Conservation (phyloP, 2,888 invertebrate species). For the Dioctria linearis region DNA sequence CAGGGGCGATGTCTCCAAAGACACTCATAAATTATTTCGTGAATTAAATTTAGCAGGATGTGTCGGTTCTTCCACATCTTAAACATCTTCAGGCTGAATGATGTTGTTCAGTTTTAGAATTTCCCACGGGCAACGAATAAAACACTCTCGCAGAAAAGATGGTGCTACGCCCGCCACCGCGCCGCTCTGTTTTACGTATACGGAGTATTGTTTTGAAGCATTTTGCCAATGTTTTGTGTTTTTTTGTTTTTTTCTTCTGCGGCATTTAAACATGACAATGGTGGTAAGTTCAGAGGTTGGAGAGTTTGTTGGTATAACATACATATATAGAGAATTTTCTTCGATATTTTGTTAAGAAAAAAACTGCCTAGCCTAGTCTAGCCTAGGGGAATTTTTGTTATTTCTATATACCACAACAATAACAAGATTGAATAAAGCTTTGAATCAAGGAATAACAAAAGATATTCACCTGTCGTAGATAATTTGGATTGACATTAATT, state of each 20-base stretch:
- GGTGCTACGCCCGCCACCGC: not conserved
- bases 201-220: constrained; percentile 2
- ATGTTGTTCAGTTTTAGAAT: constrained; percentile 40
- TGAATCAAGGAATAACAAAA: not conserved
- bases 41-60: constrained; percentile 39
- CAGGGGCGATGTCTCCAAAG: constrained; percentile 5
- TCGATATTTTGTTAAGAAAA: constrained; percentile 4
- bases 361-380: not conserved
- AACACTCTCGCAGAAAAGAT: constrained; percentile 7
- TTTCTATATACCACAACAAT: not conserved
- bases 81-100: constrained; percentile 47
- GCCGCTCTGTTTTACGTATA: not conserved
- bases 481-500: constrained; percentile 23
- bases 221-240: constrained; percentile 4
- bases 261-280: not conserved
- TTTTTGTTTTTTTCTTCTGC: not conserved
- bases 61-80: constrained; percentile 50
- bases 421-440: constrained; percentile 27
- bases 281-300: not conserved
- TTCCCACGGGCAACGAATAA: constrained; percentile 37
- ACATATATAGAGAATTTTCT: not conserved
- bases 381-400: constrained; percentile 1
- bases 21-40: constrained; percentile 49
- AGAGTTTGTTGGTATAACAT: not conserved
- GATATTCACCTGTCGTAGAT: constrained; percentile 40